A percentile compares a stretch with the other conserved stretches of the same genome.
Conservation (phyloP, 2,888 invertebrate species). For the Rapana venosa region DNA sequence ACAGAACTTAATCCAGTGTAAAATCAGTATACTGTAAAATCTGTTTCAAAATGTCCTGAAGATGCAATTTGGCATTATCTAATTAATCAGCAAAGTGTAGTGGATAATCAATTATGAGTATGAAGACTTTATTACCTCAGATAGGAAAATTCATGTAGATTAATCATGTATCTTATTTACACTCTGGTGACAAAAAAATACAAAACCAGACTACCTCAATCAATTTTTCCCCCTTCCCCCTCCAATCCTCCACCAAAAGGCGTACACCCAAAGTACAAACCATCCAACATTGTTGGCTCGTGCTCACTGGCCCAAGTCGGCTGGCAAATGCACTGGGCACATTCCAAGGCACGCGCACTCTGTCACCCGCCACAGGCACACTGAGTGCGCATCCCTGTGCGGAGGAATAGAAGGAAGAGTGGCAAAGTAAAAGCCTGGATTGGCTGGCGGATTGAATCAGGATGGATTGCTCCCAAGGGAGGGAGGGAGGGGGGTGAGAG, state of each 20-base stretch:
- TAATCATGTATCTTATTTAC: no score
- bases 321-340: constrained; percentile 26
- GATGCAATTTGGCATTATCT: no score
- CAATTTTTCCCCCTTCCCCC: no score
- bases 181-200: no score
- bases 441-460: neutral
- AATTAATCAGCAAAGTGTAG: no score
- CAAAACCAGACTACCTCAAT: no score
- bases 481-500: neutral
- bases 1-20: no score
- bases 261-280: neutral
- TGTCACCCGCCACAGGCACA: constrained; percentile 1
- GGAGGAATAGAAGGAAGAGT: neutral
- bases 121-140: no score
- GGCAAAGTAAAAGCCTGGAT: constrained; percentile 12
- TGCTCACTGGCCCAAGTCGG: neutral
- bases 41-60: no score
- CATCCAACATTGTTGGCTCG: constrained; percentile 11
- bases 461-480: constrained; percentile 22
- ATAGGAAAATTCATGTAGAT: no score
- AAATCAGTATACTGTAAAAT: no score
- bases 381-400: neutral
- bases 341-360: constrained; percentile 32
- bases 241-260: neutral
- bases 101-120: no score